Conservation (phyloP, 2,888 invertebrate species). For the Criorhina ranunculi region DNA sequence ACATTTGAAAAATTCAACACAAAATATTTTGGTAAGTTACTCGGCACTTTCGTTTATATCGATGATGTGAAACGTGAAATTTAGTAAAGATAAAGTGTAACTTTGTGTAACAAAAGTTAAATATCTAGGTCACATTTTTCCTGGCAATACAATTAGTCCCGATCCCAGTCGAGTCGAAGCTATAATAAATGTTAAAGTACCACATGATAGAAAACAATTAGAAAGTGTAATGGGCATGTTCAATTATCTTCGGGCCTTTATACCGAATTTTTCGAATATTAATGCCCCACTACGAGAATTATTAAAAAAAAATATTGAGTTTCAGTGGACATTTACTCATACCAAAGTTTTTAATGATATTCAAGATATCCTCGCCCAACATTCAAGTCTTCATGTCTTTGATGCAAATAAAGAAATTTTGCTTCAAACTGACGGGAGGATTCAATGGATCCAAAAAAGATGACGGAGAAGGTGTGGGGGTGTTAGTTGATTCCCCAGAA, state of each 20-base stretch:
- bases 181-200: constrained; percentile 55
- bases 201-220: constrained; percentile 78
- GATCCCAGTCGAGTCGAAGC: constrained; percentile 35
- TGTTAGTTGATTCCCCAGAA: too few species aligned
- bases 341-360: constrained; percentile 71
- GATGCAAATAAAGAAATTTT: constrained; percentile 21
- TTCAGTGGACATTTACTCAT: constrained; percentile 73
- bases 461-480: too few species aligned
- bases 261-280: constrained; percentile 32
- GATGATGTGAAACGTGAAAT: constrained; percentile 3
- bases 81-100: constrained; percentile 12
- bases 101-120: not conserved
- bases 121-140: not conserved
- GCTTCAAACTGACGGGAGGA: constrained; percentile 16
- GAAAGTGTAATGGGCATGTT: constrained; percentile 78
- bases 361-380: constrained; percentile 77
- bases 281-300: constrained; percentile 62
- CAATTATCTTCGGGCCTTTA: constrained; percentile 65
- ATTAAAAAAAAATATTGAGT: constrained; percentile 78
- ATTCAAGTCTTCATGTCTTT: constrained; percentile 45
- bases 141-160: constrained; percentile 31
- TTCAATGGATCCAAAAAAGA: constrained; percentile 39
- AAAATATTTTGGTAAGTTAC: too few species aligned
- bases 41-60: too few species aligned
- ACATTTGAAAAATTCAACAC: too few species aligned